These are phyloP conservation scores for Daboia siamensis DNA, from an alignment of 2,113 vertebrate genomes.

Conservation along the genomic window DNA sequence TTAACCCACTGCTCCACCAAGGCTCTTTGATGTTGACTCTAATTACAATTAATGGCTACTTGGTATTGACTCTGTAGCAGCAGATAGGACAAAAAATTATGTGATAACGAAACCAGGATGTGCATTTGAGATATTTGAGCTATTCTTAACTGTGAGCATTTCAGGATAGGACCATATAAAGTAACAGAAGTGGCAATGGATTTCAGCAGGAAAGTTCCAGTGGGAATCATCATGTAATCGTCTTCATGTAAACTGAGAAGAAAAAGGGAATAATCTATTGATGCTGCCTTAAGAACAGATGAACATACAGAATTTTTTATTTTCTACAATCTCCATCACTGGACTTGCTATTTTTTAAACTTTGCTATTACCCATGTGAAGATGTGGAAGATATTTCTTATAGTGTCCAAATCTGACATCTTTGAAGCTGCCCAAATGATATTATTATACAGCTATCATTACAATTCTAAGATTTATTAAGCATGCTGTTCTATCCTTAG, in stretches of 20 bases:
- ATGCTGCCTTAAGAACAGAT: not conserved
- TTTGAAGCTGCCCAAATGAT: not conserved
- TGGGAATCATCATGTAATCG: not conserved
- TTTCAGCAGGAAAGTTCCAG: not conserved
- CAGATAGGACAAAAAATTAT: not conserved
- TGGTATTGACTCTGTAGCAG: not conserved
- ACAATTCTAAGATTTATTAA: not conserved
- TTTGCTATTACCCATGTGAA: not conserved
- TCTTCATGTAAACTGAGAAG: too few species aligned
- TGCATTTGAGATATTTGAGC: not conserved
- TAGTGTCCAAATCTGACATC: not conserved
- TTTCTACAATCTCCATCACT: too few species aligned
- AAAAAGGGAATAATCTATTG: not conserved
- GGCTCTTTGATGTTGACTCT: not conserved
- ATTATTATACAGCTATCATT: not conserved
- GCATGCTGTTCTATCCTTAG: not conserved
- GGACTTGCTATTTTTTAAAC: not conserved
- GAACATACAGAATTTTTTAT: not conserved
- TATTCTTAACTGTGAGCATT: not conserved
- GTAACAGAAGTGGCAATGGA: not conserved
- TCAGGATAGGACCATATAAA: not conserved
- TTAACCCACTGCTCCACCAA: too few species aligned
- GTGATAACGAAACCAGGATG: not conserved
- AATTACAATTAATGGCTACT: not conserved
- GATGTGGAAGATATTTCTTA: not conserved